Base-by-base conservation (phyloP, 2,888 invertebrate species). In the Odontocolon sp. region DNA sequence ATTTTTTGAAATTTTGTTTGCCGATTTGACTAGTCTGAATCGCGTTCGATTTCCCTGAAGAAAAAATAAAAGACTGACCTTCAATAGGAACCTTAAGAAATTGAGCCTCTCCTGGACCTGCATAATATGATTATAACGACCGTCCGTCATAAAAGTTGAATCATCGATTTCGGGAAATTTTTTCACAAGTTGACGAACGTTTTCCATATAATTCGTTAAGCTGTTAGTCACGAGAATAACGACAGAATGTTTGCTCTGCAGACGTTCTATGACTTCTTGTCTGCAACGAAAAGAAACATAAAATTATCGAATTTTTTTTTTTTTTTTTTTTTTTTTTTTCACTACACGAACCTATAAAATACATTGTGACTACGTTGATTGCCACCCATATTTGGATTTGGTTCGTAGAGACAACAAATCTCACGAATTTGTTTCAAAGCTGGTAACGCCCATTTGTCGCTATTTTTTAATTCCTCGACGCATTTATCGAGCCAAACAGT, bases 361-460 rank as follows among this genome's bases (percentile, higher is more conserved):
- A 92, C 91, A 81, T 93, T 93, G 84, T 93, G 93, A 66, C 92
- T 91, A 67, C 93, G 91, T 84, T 92, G 93, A 93, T 87, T 94
- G 92, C 90, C 91, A 59, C 91, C 91, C 73, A 93, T 92, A 81
- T 93, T 93, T n/a, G 95, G 93, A 82, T 94, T 94, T 42, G 96
- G 94, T 92, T 98, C 98, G 89, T 98, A 99, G 82, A 98, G 92
- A 87, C 96, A 96, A 90, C 98, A 98, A 82, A 99, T 98, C 91
- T 99, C 98, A 33, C 96, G 94, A 90, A 99, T 98, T 91, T 98
- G 96, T 90, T 98, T 98, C 80, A 99, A 91, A 2, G 98, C 98
- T 0, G 99, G 98, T 84, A 99, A 90, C 16, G 97, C 98, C 98
- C 98, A 99, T 80, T 94, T 94, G 85, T 96, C 97, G 42, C 95